Percentiles rank a stretch among this genome's conserved stretches.
Evolutionary conservation across 2,888 invertebrate genomes (phyloP).

Genomic region (Acanthopleura granulata): DNA sequence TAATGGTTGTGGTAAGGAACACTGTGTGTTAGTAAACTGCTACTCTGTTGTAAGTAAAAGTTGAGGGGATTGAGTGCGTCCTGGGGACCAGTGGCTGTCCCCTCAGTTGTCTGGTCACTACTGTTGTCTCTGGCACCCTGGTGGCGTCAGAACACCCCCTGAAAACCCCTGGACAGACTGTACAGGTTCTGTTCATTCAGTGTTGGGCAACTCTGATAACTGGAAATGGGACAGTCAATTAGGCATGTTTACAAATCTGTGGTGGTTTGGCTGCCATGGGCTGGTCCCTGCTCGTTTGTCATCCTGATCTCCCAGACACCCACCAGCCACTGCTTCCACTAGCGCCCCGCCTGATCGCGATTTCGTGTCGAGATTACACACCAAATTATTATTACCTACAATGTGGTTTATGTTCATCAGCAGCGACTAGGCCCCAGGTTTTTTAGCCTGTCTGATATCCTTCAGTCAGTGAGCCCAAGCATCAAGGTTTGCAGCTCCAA

Average conservation of each 20-base stretch:
- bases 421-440: background rate
- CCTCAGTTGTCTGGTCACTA: background rate
- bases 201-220: constrained; percentile 17
- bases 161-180: background rate
- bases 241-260: constrained; percentile 5
- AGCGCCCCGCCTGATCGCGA: background rate
- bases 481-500: no score
- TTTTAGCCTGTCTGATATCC: constrained; percentile 1
- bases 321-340: background rate
- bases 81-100: no score
- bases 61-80: no score
- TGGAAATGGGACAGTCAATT: constrained; percentile 14
- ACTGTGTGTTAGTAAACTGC: no score
- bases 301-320: background rate
- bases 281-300: background rate
- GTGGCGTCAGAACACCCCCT: background rate
- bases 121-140: background rate
- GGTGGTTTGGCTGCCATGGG: constrained; percentile 1
- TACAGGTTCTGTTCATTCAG: background rate
- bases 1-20: background rate
- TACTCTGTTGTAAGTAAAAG: no score
- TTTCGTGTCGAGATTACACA: constrained; percentile 15
- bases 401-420: constrained; percentile 17
- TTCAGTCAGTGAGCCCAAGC: no score
- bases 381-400: constrained; percentile 17